phyloP scores from a whole-genome alignment of 1,140 invertebrate genomes.

The Chymomyza costata region DNA sequence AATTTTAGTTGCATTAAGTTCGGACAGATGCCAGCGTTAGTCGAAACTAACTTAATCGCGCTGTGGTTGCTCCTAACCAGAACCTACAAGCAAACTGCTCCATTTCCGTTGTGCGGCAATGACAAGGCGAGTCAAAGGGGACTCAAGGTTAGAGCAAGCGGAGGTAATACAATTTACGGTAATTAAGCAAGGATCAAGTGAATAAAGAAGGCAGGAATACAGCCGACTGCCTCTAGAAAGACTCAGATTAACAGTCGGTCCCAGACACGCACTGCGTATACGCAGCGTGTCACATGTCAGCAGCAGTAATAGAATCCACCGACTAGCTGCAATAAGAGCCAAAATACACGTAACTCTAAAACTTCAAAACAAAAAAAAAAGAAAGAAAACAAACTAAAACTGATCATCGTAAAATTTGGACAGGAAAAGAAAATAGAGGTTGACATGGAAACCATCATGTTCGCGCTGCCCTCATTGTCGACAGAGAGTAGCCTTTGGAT shows the following conservation, averaged over 20 bases:
- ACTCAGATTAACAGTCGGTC: background rate
- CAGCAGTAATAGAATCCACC: slow-evolving; percentile 1
- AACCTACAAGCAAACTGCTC: background rate
- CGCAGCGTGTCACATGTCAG: slow-evolving; percentile 30
- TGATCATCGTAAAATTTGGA: background rate
- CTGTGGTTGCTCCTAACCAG: no score
- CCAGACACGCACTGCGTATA: slow-evolving; percentile 11
- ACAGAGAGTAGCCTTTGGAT: slow-evolving; percentile 47
- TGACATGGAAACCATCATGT: slow-evolving; percentile 56
- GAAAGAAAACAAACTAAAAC: slow-evolving; percentile 3
- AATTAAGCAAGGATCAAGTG: slow-evolving; percentile 28
- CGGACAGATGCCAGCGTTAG: slow-evolving; percentile 18
- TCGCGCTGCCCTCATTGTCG: slow-evolving; percentile 42
- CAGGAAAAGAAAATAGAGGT: background rate
- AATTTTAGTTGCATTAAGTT: slow-evolving; percentile 20
- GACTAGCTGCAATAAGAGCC: slow-evolving; percentile 11
- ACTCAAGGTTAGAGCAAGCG: slow-evolving; percentile 14
- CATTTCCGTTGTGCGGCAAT: background rate
- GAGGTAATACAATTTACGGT: slow-evolving; percentile 35
- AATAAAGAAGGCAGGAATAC: slow-evolving; percentile 27
- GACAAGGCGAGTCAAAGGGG: background rate
- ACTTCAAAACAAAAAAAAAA: background rate
- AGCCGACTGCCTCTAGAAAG: background rate
- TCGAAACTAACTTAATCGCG: slow-evolving; percentile 30
- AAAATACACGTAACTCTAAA: slow-evolving; percentile 12